phyloP scores from a whole-genome alignment of 2,113 vertebrate species.

The Cryptomyrus ogoouensis region DNA sequence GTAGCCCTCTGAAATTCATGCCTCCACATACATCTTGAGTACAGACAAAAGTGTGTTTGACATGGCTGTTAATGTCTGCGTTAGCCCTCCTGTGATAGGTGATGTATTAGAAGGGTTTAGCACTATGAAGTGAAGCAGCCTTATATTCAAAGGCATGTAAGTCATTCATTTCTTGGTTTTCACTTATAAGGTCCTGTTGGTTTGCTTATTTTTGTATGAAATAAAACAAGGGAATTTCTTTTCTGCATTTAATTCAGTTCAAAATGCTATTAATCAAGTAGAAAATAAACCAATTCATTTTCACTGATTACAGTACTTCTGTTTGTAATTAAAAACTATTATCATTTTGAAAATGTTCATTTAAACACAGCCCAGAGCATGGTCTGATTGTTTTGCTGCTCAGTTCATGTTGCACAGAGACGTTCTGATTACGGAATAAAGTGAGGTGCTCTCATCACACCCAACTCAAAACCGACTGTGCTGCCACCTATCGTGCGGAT shows the following conservation, averaged over 20 bases:
- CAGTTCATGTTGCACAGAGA: background rate
- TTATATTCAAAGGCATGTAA: background rate
- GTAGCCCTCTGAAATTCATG: background rate
- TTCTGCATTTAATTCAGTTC: background rate
- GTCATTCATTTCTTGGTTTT: background rate
- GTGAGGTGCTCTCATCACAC: background rate
- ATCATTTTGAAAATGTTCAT: constrained; percentile 2
- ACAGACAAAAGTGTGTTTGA: background rate
- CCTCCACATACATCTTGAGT: background rate
- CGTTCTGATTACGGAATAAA: background rate
- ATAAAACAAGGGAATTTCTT: background rate
- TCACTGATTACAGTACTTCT: background rate
- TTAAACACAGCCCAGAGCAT: background rate
- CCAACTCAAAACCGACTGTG: background rate
- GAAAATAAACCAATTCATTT: constrained; percentile 16
- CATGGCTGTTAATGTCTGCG: background rate
- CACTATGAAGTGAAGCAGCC: background rate
- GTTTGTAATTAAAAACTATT: constrained; percentile 27
- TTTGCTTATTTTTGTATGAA: background rate
- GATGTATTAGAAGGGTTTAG: background rate
- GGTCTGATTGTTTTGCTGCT: background rate
- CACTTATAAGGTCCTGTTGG: background rate
- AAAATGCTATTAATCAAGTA: background rate
- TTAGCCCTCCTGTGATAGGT: background rate
- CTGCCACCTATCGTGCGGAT: background rate